A percentile compares a stretch with the other conserved stretches of the same genome.
phyloP scores from a whole-genome alignment of 1,140 invertebrate species.

The Bombus difficillimus region DNA sequence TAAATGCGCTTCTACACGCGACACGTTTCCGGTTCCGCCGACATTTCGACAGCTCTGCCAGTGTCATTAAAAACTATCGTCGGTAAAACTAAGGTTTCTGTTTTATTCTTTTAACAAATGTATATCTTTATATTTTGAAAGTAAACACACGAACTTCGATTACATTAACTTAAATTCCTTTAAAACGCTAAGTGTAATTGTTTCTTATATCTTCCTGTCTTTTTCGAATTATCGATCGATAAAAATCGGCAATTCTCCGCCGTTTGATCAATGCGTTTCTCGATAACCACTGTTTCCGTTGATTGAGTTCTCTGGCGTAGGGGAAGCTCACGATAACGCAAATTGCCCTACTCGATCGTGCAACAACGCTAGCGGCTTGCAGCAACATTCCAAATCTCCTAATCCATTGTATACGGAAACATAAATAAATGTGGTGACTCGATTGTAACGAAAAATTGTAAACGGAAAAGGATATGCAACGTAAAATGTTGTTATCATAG shows the following conservation, averaged over 20 bases:
- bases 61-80: background rate
- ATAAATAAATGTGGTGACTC: background rate
- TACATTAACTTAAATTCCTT: background rate
- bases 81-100: background rate
- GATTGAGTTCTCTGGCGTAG: background rate
- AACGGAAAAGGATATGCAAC: background rate
- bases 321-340: slow-evolving; percentile 9
- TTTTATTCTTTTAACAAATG: background rate
- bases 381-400: slow-evolving; percentile 16
- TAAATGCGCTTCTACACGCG: slow-evolving; percentile 33
- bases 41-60: slow-evolving; percentile 5
- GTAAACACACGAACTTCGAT: background rate
- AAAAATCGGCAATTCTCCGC: background rate
- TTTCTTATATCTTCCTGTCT: background rate
- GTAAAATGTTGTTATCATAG: background rate
- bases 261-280: background rate
- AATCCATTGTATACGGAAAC: background rate
- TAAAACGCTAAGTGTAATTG: background rate
- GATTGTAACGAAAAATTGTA: background rate
- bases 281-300: slow-evolving; percentile 16
- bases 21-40: slow-evolving; percentile 37
- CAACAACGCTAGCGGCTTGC: background rate
- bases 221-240: background rate
- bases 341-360: slow-evolving; percentile 12
- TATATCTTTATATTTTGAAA: background rate